Conservation (phyloP, 2,888 invertebrate genomes). For the Sthenelais limicola region DNA sequence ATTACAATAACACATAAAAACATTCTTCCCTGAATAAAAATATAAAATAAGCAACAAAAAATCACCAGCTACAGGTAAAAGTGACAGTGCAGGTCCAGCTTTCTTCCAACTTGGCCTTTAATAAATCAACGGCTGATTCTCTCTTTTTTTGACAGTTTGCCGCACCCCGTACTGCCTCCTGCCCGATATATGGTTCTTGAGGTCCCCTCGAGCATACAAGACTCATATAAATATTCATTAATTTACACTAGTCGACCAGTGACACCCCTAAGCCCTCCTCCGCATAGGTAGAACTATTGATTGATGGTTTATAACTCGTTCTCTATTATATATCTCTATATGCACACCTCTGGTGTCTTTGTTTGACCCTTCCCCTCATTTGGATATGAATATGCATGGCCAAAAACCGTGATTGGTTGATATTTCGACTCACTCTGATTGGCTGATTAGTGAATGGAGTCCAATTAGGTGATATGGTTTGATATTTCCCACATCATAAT, state of each 20-base stretch:
- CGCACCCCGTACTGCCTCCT: constrained; percentile 29
- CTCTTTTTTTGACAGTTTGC: constrained; percentile 43
- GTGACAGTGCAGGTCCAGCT: too few relatives aligned
- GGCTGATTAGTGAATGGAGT: constrained; percentile 17
- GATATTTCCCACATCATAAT: too few relatives aligned
- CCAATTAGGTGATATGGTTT: too few relatives aligned
- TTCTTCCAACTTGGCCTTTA: too few relatives aligned
- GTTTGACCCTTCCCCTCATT: constrained; percentile 2
- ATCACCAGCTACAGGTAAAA: too few relatives aligned
- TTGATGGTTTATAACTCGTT: constrained; percentile 36
- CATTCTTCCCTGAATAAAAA: too few relatives aligned
- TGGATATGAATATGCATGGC: constrained; percentile 36
- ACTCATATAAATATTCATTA: constrained; percentile 42
- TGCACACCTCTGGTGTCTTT: constrained; percentile 14
- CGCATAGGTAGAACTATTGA: constrained; percentile 45
- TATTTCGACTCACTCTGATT: constrained; percentile 22
- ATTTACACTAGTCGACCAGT: constrained; percentile 46
- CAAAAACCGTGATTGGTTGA: constrained; percentile 27
- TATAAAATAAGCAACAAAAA: too few relatives aligned
- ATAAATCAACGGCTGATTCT: too few relatives aligned
- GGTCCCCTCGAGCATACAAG: constrained; percentile 38
- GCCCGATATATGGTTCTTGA: constrained; percentile 42
- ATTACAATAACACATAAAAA: too few relatives aligned
- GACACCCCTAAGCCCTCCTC: constrained; percentile 41
- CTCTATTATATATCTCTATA: constrained; percentile 6